Conservation (phyloP, 1,140 invertebrate species). For the Babylonia areolata region DNA sequence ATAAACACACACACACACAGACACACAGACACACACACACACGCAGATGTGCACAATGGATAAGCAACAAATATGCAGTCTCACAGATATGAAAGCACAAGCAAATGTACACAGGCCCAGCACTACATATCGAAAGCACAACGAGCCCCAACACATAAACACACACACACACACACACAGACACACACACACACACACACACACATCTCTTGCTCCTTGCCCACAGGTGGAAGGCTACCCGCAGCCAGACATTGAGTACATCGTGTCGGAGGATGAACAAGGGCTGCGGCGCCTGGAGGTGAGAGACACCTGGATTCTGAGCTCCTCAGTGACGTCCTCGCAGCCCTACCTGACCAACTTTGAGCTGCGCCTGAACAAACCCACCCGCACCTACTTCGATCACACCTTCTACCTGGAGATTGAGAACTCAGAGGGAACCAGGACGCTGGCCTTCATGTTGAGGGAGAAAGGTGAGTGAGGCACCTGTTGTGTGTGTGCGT, state of each 20-base stretch:
- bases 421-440: neutral
- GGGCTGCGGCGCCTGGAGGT: neutral
- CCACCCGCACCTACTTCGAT: slow-evolving; percentile 20
- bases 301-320: neutral
- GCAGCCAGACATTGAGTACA: neutral
- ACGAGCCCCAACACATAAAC: neutral
- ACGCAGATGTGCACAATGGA: neutral
- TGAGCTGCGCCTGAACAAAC: neutral
- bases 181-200: neutral
- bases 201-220: neutral
- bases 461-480: slow-evolving; percentile 5
- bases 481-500: too few species aligned
- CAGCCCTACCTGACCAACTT: slow-evolving; percentile 14
- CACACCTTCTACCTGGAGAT: slow-evolving; percentile 1
- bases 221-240: slow-evolving; percentile 15
- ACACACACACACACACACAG: neutral
- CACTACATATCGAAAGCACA: neutral
- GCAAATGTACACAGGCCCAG: neutral
- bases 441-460: neutral
- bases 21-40: neutral
- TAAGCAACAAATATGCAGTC: too few species aligned
- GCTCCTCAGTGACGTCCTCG: neutral
- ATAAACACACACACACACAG: neutral
- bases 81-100: too few species aligned
- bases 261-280: neutral